Evolutionary conservation across 2,113 vertebrate genomes (phyloP).

Genomic region (Neolamprologus falcicula): DNA sequence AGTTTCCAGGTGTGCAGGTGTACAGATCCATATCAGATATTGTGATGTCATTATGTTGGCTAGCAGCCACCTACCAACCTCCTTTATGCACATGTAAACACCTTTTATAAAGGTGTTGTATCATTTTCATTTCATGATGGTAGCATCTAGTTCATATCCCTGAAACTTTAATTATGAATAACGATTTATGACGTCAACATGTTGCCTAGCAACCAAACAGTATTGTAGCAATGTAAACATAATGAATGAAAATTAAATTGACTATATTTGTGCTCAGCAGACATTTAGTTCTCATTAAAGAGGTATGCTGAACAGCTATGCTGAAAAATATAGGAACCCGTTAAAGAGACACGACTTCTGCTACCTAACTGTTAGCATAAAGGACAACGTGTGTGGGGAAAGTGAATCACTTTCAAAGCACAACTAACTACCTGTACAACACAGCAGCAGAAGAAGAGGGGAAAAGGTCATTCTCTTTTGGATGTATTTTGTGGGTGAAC

Average conservation of each 20-base stretch:
- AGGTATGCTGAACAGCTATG: neutral
- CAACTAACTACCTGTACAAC: neutral
- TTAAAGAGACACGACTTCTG: neutral
- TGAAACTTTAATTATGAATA: neutral
- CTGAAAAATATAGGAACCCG: neutral
- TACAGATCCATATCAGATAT: neutral
- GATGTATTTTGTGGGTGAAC: neutral
- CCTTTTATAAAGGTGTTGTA: neutral
- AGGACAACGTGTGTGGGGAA: rapidly evolving
- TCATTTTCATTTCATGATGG: neutral
- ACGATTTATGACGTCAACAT: neutral
- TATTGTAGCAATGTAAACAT: neutral
- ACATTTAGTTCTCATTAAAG: neutral
- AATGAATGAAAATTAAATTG: neutral
- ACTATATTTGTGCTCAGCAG: neutral
- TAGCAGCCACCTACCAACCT: neutral
- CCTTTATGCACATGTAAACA: neutral
- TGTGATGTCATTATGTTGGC: neutral
- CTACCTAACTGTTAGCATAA: neutral
- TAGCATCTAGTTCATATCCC: neutral
- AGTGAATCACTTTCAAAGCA: neutral
- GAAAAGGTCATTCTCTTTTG: neutral
- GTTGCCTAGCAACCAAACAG: neutral
- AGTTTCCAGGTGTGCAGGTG: neutral
- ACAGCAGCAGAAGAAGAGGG: neutral